These are phyloP conservation scores for Halcyon senegalensis DNA, from an alignment of 2,113 vertebrate genomes.

Conservation along the genomic window DNA sequence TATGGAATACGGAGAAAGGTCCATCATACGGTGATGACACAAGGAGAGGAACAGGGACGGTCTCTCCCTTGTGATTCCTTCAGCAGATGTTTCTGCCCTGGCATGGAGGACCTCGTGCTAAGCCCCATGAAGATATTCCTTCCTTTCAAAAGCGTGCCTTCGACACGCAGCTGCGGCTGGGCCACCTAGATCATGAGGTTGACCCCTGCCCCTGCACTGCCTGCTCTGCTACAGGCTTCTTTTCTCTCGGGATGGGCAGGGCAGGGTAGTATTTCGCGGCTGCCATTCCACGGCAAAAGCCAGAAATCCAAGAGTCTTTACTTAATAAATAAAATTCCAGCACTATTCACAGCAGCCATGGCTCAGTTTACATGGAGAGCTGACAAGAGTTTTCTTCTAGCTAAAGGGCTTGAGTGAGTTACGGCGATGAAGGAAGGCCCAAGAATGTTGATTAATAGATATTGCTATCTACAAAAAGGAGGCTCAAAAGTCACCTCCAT, in stretches of 20 bases:
- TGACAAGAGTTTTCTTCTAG: constrained; percentile 59
- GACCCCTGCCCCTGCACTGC: constrained; percentile 76
- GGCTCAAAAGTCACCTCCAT: neutral
- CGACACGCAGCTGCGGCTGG: constrained; percentile 71
- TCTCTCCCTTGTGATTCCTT: constrained; percentile 59
- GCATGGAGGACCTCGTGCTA: constrained; percentile 60
- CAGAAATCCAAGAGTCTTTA: constrained; percentile 57
- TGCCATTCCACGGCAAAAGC: constrained; percentile 51
- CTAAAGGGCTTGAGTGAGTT: neutral
- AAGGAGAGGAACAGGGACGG: constrained; percentile 58
- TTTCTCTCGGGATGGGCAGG: constrained; percentile 38
- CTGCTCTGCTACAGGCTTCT: constrained; percentile 46
- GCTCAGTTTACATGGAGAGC: constrained; percentile 56
- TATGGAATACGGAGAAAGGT: neutral
- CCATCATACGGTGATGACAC: constrained; percentile 48
- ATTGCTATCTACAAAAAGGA: neutral
- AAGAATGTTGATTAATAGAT: constrained; percentile 52
- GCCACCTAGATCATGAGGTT: constrained; percentile 62
- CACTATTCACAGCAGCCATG: neutral
- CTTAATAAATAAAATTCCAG: constrained; percentile 60
- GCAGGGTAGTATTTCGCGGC: constrained; percentile 66
- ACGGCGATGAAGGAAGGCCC: constrained; percentile 27
- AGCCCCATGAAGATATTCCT: constrained; percentile 51
- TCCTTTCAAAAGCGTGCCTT: constrained; percentile 2
- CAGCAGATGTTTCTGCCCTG: constrained; percentile 60